Evolutionary conservation across 2,797 vertebrate genomes (phyloP), one percentile per base, ranked within the genome.

Genomic region (Sebastes taczanowskii): DNA sequence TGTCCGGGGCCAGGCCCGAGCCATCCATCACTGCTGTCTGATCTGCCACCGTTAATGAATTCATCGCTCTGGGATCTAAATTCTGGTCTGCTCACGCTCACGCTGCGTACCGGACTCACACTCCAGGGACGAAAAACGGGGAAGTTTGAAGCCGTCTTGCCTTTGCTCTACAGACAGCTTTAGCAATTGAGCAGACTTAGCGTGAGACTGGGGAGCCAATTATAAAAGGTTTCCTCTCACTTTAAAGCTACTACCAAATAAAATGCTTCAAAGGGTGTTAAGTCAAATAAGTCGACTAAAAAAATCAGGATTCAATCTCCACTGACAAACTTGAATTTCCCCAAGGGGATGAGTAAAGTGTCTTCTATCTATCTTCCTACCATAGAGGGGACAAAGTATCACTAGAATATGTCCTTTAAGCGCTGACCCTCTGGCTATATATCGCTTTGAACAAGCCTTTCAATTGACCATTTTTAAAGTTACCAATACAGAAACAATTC

Each of bases 11-110:
- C 61, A 68, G 77, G 67, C 74, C 77, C n/a, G 42, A 82, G 63
- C 75, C 46, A 77, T 86, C 77, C 32, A 78, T 88, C 85, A 77
- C 82, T 2, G 58, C 59, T 13, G 84, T 67, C 68, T 52, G 74
- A 85, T 71, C 80, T 65, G 67, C 52, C 67, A 5, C 25, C 1
- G 22, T 46, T 80, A 84, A 80, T 76, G 71, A 82, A 74, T 65
- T 35, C 52, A 38, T 32, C 32, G 22, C 71, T 72, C 62, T 60
- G 56, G 79, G 69, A 85, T 81, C 80, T 73, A 55, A 84, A 78
- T 64, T 78, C 67, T n/a, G 65, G 56, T 65, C 77, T 55, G 59
- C 22, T 74, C 76, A 0, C 1, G 29, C 53, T 63, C 18, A 6
- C 3, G 2, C 35, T 75, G 32, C 16, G 22, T 5, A 29, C 35